Conservation (phyloP, 2,797 vertebrate species). For the Ciconia nigra region DNA sequence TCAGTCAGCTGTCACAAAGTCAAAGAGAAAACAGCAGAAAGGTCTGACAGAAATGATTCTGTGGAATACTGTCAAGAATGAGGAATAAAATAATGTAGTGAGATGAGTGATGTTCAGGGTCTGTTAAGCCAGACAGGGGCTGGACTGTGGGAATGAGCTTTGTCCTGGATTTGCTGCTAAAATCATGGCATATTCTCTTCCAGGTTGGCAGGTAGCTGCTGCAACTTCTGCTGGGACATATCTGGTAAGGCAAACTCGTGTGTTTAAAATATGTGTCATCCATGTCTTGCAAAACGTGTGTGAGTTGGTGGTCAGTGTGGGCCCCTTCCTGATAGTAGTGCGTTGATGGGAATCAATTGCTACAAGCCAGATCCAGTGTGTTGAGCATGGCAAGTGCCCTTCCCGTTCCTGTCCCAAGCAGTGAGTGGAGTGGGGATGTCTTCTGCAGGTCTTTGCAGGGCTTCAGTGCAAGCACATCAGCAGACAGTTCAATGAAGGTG, state of each 20-base stretch:
- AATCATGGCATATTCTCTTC: background rate
- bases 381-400: background rate
- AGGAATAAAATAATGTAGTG: background rate
- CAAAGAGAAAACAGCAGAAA: background rate
- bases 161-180: background rate
- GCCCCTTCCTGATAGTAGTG: background rate
- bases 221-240: background rate
- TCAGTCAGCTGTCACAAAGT: background rate
- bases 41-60: background rate
- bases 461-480: background rate
- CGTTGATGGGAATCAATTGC: background rate
- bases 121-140: background rate
- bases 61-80: background rate
- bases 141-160: background rate
- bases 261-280: background rate
- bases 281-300: background rate
- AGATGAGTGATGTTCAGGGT: background rate
- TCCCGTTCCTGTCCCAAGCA: background rate
- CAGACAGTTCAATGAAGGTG: background rate
- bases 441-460: background rate
- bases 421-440: background rate
- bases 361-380: background rate
- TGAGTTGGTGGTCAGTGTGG: background rate
- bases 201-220: constrained; percentile 1
- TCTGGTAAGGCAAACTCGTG: background rate